Base-by-base conservation (phyloP, 1,140 invertebrate genomes). In the Rhagoletis pomonella region DNA sequence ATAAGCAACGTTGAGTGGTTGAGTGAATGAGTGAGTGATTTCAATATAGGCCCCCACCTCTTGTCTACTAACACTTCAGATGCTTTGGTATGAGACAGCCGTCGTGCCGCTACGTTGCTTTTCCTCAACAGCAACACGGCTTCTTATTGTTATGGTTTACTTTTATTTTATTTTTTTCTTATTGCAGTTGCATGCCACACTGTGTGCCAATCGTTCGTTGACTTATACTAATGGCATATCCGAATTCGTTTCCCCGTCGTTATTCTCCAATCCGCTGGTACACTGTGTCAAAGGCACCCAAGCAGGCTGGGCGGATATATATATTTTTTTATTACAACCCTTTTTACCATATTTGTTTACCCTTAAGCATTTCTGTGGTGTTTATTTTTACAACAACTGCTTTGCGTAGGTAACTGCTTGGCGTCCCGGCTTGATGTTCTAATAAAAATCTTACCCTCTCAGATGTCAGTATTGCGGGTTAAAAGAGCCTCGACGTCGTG, bases 21-120 rank as follows among this genome's bases (percentile, higher is more conserved):
- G 73, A 81, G n/a, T 81, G 73, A 73, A 47, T 73, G 67, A 73
- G 67, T 73, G 67, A 77, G 44, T 77, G 73, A 81, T 81, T 81
- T 50, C 73, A 81, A 81, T 55, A 81, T 81, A 81, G 50, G 50
- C 19, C 73, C 47, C 42, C 47, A 19, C 44, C 10, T 55, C 17
- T 81, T 58, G 14, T 19, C 73, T 17, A 19, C 73, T n/a, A 81
- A 47, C 4, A 55, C n/a, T 47, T 29, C 14, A 9, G 47, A 10
- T 47, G 17, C 73, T 55, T 55, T 19, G n/a, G n/a, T n/a, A n/a
- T n/a, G n/a, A n/a, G n/a, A n/a, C n/a, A n/a, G 19, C 73, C 73
- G 47, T 29, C 73, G 47, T 81, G 50, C 73, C 73, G 47, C 47
- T 55, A 81, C 73, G 73, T 81, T 81, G 73, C 12, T 55, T 81